These are phyloP conservation scores for Panopea generosa DNA, from an alignment of 2,888 invertebrate genomes.

Conservation along the genomic window DNA sequence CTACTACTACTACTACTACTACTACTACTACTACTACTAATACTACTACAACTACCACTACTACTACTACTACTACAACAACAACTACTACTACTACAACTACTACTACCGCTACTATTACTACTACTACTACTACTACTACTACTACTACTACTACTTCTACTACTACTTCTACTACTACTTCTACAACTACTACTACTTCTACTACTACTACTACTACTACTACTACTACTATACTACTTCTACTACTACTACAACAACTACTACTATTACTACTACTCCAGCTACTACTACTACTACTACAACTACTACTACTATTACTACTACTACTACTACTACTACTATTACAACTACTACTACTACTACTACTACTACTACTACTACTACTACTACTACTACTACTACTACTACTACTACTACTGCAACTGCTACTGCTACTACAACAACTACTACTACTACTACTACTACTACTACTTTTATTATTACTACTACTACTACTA, in stretches of 20 bases:
- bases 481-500: slow-evolving; percentile 1
- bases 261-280: neutral
- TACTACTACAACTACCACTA: too few species aligned
- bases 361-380: too few species aligned
- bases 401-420: too few species aligned
- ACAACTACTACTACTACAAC: too few species aligned
- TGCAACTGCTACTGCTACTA: too few species aligned
- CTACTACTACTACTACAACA: too few species aligned
- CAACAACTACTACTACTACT: neutral
- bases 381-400: too few species aligned
- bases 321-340: slow-evolving; percentile 8
- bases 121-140: slow-evolving; percentile 41
- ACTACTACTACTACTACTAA: neutral
- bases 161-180: slow-evolving; percentile 13
- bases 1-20: slow-evolving; percentile 10
- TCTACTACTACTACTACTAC: neutral
- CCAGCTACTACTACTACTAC: slow-evolving; percentile 1
- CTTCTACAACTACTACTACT: slow-evolving; percentile 5
- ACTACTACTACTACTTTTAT: slow-evolving; percentile 5
- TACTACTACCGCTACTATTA: neutral
- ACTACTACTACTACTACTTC: slow-evolving; percentile 40
- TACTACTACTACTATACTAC: neutral
- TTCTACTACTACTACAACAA: too few species aligned
- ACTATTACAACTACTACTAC: too few species aligned
- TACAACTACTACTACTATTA: slow-evolving; percentile 7